phyloP scores from a whole-genome alignment of 2,113 vertebrate species.

The Panurus biarmicus region DNA sequence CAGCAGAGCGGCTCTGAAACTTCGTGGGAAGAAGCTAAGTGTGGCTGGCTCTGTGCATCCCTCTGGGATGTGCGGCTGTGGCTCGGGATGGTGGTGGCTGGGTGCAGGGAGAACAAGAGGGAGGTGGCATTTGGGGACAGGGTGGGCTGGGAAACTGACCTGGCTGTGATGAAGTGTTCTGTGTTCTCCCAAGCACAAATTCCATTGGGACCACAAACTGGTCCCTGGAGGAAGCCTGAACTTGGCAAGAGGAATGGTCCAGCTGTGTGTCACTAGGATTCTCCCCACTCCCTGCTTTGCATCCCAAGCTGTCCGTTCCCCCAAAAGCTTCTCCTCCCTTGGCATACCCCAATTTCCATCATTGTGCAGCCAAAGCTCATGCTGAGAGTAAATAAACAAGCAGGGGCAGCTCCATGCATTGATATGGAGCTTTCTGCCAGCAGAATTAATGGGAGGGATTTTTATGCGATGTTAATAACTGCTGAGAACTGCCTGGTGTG shows the following conservation, averaged over 20 bases:
- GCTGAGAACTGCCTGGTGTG: constrained; percentile 16
- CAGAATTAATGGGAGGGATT: not conserved
- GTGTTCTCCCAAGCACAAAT: not conserved
- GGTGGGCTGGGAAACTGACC: not conserved
- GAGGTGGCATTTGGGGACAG: not conserved
- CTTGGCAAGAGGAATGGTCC: not conserved
- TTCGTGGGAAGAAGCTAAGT: not conserved
- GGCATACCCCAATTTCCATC: not conserved
- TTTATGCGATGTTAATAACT: constrained; percentile 23
- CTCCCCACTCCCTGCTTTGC: not conserved
- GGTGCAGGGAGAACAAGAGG: not conserved
- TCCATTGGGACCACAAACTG: not conserved
- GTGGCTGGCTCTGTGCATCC: not conserved
- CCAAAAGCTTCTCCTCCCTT: not conserved
- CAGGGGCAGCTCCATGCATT: not conserved
- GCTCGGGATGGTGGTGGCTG: not conserved
- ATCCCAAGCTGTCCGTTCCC: accelerated
- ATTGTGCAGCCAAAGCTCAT: accelerated
- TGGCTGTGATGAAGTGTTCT: not conserved
- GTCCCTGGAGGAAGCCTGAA: not conserved
- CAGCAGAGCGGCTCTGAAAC: not conserved
- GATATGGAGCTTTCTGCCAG: not conserved
- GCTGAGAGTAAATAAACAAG: not conserved
- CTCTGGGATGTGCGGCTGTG: not conserved
- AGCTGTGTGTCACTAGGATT: accelerated